phyloP scores from a whole-genome alignment of 1,140 invertebrate species.

The Saccostrea cuccullata region DNA sequence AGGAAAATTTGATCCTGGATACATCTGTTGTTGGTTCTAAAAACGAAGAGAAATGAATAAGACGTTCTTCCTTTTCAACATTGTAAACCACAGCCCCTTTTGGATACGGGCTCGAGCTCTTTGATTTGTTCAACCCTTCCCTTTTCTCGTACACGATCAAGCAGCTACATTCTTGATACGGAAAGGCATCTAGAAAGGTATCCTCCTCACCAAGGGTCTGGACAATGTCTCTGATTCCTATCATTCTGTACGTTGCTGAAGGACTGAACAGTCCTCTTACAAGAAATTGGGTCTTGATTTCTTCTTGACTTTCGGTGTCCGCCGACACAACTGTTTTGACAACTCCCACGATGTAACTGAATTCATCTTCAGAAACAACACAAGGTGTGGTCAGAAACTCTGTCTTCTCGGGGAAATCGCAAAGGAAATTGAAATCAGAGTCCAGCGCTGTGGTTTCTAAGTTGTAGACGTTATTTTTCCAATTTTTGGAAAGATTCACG shows the following conservation, averaged over 20 bases:
- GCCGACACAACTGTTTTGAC: conserved; percentile 59
- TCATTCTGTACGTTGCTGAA: conserved; percentile 48
- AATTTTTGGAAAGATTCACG: conserved; percentile 62
- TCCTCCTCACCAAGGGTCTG: conserved; percentile 57
- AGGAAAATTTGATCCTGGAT: conserved; percentile 55
- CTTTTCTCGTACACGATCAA: conserved; percentile 68
- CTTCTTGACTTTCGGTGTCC: conserved; percentile 47
- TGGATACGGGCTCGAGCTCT: conserved; percentile 34
- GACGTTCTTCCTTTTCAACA: conserved; percentile 56
- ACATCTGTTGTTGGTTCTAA: conserved; percentile 59
- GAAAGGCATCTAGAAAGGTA: conserved; percentile 62
- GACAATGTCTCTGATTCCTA: conserved; percentile 61
- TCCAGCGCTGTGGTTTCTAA: conserved; percentile 58
- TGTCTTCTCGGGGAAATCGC: conserved; percentile 61
- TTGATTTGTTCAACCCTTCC: conserved; percentile 58
- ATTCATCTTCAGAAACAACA: conserved; percentile 44
- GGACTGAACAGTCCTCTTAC: conserved; percentile 45
- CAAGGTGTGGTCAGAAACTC: conserved; percentile 65
- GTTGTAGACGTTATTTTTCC: conserved; percentile 66
- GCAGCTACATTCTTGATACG: conserved; percentile 55
- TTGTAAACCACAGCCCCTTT: conserved; percentile 71
- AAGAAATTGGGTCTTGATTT: conserved; percentile 53
- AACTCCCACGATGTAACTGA: conserved; percentile 57
- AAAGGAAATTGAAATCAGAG: conserved; percentile 46
- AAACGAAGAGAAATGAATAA: conserved; percentile 63